Evolutionary conservation across 2,797 vertebrate species (phyloP).

Genomic region (Myotis findleyi): DNA sequence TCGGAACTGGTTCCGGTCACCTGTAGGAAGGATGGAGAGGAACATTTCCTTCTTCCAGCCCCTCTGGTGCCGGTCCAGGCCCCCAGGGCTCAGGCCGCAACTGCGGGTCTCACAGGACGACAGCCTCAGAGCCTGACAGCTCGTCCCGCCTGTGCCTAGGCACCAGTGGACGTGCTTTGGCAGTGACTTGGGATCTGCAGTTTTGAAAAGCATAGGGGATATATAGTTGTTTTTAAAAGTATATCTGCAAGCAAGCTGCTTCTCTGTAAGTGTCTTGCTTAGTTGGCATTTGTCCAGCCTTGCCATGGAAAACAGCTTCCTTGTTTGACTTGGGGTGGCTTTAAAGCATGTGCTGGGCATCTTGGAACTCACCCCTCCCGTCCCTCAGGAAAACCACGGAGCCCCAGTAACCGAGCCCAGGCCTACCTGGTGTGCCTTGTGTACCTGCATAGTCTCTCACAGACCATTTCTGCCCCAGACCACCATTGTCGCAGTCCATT

Average conservation of each 20-base stretch:
- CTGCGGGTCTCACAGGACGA: not conserved
- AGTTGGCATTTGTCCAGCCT: not conserved
- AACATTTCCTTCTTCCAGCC: not conserved
- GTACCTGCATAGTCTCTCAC: fast-evolving
- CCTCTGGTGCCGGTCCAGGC: not conserved
- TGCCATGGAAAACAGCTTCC: not conserved
- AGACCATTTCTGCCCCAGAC: not conserved
- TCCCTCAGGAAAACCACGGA: not conserved
- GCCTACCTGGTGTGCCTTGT: not conserved
- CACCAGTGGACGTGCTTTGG: not conserved
- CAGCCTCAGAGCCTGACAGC: not conserved
- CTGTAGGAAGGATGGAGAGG: not conserved
- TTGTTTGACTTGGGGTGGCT: not conserved
- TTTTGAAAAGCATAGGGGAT: not conserved
- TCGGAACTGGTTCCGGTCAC: not conserved
- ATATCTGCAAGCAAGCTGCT: not conserved
- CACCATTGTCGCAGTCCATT: not conserved
- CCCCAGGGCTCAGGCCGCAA: not conserved
- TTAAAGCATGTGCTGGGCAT: not conserved
- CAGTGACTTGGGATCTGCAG: not conserved
- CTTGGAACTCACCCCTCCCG: not conserved
- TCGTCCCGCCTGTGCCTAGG: not conserved
- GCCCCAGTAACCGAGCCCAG: not conserved
- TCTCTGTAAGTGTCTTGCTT: not conserved
- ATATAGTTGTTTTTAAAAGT: not conserved